Base-by-base conservation (phyloP, 2,797 vertebrate species). In the Nyctalus aviator region DNA sequence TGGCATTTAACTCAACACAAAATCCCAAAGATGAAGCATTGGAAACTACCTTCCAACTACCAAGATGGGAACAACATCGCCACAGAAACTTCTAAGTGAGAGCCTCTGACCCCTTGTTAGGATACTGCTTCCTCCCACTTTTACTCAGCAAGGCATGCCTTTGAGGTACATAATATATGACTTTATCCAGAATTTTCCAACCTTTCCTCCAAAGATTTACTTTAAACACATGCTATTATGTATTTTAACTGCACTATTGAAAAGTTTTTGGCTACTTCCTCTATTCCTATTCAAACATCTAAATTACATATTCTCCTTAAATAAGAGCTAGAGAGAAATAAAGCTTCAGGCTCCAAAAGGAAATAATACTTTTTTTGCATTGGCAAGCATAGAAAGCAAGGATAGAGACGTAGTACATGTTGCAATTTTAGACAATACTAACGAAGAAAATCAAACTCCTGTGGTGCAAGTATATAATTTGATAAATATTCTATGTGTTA, bases 301-400 rank as follows among this genome's bases (percentile, higher is more conserved):
- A 91, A 96, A 95, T 84, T 95, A 92, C 35, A 95, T 79, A 95
- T 89, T 96, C 75, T 94, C 71, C 89, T 94, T 91, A 96, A 97
- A 91, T 91, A 90, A 94, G 27, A 93, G 81, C 69, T 88, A 83
- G 62, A 37, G 87, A 92, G 81, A 66, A 87, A 92, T 95, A 88
- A 95, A 32, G 9, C 44, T 89, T 95, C 88, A 93, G 77, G 59
- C 66, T 96, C 73, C 90, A 96, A 91, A 94, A 96, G 50, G 69
- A 97, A 93, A 91, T 68, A 83, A 68, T 90, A 35, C 20, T 82
- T 93, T 91, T 92, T 86, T 72, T 90, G 15, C 90, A 88, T 30
- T 96, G 90, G 79, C 91, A 94, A 46, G 17, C 84, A 95, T 83
- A 91, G 76, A 96, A 93, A 95, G 86, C 57, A 92, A 92, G 41